These are phyloP conservation scores for Phacellophora camtschatica DNA, from an alignment of 30 jellyfish, hydroid and myxozoan species.

Conservation along the genomic window DNA sequence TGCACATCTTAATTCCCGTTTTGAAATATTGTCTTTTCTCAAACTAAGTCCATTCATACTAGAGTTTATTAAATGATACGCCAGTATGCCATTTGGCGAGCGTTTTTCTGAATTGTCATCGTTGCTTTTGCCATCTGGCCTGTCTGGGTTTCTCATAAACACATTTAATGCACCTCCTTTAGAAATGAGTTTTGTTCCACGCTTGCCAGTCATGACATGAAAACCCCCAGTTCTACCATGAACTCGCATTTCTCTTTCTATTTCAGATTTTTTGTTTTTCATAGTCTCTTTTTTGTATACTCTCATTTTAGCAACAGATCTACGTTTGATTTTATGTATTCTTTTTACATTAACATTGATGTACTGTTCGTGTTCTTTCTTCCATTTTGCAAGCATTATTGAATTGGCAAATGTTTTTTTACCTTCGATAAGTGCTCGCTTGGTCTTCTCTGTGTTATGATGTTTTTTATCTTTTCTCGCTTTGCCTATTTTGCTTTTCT, in stretches of 20 bases:
- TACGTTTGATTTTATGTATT: neutral
- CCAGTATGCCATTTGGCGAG: neutral
- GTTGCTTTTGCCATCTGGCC: neutral
- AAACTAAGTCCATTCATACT: conserved; percentile 41
- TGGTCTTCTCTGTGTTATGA: neutral
- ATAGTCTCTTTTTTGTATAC: conserved; percentile 11
- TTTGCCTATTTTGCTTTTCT: neutral
- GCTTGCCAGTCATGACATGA: conserved; percentile 50
- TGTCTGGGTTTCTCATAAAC: conserved; percentile 41
- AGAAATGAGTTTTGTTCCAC: conserved; percentile 68
- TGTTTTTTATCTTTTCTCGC: neutral
- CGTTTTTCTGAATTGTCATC: conserved; percentile 25
- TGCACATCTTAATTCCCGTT: neutral
- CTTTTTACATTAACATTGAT: conserved; percentile 21
- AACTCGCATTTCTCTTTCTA: conserved; percentile 68
- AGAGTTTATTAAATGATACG: conserved; percentile 29
- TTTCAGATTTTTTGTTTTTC: conserved; percentile 44
- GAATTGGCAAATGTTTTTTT: conserved; percentile 72
- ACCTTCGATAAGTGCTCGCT: conserved; percentile 64
- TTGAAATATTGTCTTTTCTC: neutral
- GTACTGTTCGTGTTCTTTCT: conserved; percentile 7
- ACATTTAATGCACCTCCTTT: conserved; percentile 74
- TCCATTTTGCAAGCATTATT: conserved; percentile 77
- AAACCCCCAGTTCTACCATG: conserved; percentile 81
- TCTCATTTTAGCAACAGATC: conserved; percentile 2